A percentile compares a stretch with the other conserved stretches of the same genome.
These are phyloP conservation scores for Irena cyanogastra DNA, from an alignment of 2,113 vertebrate species.

Conservation along the genomic window DNA sequence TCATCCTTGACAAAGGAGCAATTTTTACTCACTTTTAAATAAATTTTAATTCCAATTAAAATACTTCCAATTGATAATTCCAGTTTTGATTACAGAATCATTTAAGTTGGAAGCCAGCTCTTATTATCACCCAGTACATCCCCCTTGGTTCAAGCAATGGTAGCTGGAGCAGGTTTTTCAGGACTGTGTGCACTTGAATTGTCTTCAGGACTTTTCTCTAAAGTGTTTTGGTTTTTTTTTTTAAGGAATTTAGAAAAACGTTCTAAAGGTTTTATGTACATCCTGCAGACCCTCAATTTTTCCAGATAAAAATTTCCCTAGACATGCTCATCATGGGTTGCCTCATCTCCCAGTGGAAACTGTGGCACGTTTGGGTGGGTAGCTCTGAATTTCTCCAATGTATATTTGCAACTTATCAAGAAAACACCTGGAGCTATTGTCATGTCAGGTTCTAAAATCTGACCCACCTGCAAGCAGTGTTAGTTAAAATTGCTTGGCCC, in stretches of 20 bases:
- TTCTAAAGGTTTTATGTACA: neutral
- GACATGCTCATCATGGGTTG: neutral
- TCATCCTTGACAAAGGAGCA: neutral
- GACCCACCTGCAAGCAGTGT: rapidly evolving
- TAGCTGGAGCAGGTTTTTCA: neutral
- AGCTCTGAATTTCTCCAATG: neutral
- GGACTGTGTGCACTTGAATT: neutral
- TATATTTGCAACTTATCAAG: neutral
- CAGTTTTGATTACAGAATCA: neutral
- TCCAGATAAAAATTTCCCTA: neutral
- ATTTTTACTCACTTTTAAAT: neutral
- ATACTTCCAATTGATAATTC: neutral
- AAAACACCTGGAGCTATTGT: neutral
- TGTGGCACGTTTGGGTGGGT: neutral
- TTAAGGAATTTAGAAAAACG: neutral
- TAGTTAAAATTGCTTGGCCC: neutral
- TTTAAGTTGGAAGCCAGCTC: neutral
- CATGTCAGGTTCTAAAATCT: neutral
- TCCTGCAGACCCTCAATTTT: neutral
- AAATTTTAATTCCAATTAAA: neutral
- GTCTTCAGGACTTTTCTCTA: neutral
- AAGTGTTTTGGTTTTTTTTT: neutral
- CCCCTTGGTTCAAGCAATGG: neutral
- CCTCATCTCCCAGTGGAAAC: neutral
- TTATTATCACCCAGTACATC: neutral